Evolutionary conservation across 2,113 vertebrate species (phyloP), one percentile per base, ranked within the genome.

Genomic region (Notarius lentiginosus): DNA sequence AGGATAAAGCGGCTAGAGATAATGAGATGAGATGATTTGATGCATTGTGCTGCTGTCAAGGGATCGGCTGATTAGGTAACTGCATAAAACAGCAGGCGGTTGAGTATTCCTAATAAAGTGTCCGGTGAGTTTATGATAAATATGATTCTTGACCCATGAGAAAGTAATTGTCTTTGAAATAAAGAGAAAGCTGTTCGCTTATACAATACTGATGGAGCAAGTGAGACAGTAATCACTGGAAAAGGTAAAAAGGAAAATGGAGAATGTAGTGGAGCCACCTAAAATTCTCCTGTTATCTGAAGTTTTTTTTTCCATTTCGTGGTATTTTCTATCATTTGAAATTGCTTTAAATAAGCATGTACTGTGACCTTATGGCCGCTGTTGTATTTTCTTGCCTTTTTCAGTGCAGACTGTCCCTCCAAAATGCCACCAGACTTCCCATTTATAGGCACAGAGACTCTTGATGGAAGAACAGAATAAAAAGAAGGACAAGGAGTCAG

Each of bases 401-500:
- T 87, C 88, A 92, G 89, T 82, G 66, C 18, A 53, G 65, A 58
- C 27, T 82, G 30, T 79, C 34, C 47, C 7, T 88, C 51, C 20
- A 56, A 85, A 88, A 79, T 89, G 86, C 88, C 89, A 88, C 81
- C 88, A 90, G 91, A 89, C 83, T 90, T 91, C 84, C 92, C 92
- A 90, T 92, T 92, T 92, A 91, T 92, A 93, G 92, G 83, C 90
- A 92, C 60, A 7, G 22, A 86, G 87, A 81, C 88, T 60, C 18
- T 81, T 47, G 72, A 87, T 55, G 84, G 84, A 83, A 58, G 66
- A 76, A 88, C 65, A 83, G 84, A 91, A 83, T 76, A 79, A 91
- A 70, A 84, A 83, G 86, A 84, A 83, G 86, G 80, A 65, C 58
- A 65, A 79, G 86, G 58, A 83, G 68, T 85, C 65, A 73, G 81